phyloP scores from a whole-genome alignment of 2,113 vertebrate genomes.

The Osmerus eperlanus region DNA sequence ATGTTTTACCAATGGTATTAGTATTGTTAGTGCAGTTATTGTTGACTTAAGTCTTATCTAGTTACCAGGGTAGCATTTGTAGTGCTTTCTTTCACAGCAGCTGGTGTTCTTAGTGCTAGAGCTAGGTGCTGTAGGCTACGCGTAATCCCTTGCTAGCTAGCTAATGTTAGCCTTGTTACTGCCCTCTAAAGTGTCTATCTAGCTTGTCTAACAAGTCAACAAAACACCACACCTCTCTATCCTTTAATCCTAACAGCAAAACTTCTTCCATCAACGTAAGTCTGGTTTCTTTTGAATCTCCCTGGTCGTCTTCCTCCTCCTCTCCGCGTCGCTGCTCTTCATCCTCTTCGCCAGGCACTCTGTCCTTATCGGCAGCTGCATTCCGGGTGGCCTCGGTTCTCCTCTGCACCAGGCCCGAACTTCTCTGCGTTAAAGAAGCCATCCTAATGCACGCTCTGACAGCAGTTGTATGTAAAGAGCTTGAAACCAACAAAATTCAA shows the following conservation, averaged over 20 bases:
- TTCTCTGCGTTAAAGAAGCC: constrained; percentile 88
- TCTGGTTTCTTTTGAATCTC: constrained; percentile 93
- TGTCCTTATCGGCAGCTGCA: constrained; percentile 82
- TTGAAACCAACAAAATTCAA: constrained; percentile 26
- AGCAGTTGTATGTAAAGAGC: constrained; percentile 19
- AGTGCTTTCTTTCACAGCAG: too few relatives aligned
- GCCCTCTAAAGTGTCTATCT: neutral
- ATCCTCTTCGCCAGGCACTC: constrained; percentile 74
- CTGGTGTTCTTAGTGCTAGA: neutral
- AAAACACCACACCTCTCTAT: constrained; percentile 82
- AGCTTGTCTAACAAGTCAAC: constrained; percentile 5
- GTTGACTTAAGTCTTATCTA: neutral
- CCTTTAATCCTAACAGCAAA: constrained; percentile 93
- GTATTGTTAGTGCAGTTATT: neutral
- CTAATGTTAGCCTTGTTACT: neutral
- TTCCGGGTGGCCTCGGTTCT: constrained; percentile 90
- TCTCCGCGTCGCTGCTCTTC: constrained; percentile 81
- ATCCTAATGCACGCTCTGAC: constrained; percentile 63
- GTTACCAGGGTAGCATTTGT: neutral
- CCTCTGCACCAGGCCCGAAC: constrained; percentile 93
- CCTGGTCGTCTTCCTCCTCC: constrained; percentile 87
- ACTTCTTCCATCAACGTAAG: constrained; percentile 98
- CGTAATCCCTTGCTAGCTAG: neutral
- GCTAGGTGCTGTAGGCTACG: neutral
- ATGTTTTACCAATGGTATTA: neutral